Evolutionary conservation across 2,113 vertebrate genomes (phyloP), one percentile per base, ranked within the genome.

Genomic region (Corythoichthys intestinalis): DNA sequence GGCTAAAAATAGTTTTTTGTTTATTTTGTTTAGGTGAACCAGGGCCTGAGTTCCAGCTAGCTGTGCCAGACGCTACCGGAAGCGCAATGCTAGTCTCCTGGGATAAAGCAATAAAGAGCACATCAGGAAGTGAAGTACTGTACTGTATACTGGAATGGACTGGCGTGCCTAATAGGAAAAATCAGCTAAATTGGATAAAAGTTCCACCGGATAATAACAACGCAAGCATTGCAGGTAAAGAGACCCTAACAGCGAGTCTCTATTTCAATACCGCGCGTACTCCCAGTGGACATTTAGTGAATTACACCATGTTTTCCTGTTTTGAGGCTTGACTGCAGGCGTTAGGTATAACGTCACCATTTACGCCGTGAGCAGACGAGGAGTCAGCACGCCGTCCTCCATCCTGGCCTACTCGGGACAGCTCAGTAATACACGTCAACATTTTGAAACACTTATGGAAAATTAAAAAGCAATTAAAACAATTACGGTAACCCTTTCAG

Each of bases 321-420:
- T 78, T 76, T 60, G 72, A 91, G 92, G 87, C 73, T 66, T 91
- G 80, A 67, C 34, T 67, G 69, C 76, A 47, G 90, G 90, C 60
- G 79, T 80, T 71, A 76, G 79, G 49, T 92, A 91, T 74, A 87
- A 87, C 17, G 38, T 93, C 39, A 91, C 80, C 39, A n/a, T 93
- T 62, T 90, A 87, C 49, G 77, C 79, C 78, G 89, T 91, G 71
- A 85, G 81, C 78, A 83, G 66, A 38, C 71, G 78, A 53, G 90
- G 90, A 17, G 76, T 88, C 59, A 89, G 87, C 49, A 50, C 69
- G n/a, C 86, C 88, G 77, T 78, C 88, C 1, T 83, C 87, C 14
- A 7, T 4, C 44, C 67, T 85, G 35, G 53, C 80, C 37, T 90
- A 92, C 76, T 87, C 88, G 57, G 77, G 74, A 82, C 83, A 91